A percentile compares a stretch with the other conserved stretches of the same genome.
phyloP scores from a whole-genome alignment of 35 echinoderm and acorn worm genomes.

The Heliocidaris erythrogramma region DNA sequence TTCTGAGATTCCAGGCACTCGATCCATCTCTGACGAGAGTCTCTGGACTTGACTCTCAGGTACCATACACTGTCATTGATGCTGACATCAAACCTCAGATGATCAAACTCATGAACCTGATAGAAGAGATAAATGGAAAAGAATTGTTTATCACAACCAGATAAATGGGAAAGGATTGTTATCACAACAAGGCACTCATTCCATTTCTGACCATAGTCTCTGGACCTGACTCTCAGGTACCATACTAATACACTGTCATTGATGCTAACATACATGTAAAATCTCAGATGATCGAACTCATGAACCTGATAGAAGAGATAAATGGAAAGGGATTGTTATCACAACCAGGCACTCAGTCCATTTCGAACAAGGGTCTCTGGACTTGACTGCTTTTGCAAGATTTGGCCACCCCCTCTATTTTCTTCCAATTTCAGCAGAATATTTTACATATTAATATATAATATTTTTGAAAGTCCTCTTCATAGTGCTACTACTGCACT shows the following conservation, averaged over 20 bases:
- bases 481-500: too few relatives aligned
- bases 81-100: constrained; percentile 89
- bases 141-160: neutral
- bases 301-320: constrained; percentile 47
- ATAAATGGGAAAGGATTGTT: neutral
- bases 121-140: neutral
- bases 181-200: constrained; percentile 53
- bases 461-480: too few relatives aligned
- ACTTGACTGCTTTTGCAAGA: constrained; percentile 11
- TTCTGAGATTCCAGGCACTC: constrained; percentile 92
- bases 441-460: too few relatives aligned
- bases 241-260: constrained; percentile 96
- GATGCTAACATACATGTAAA: constrained; percentile 91
- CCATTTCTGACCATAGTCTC: constrained; percentile 80
- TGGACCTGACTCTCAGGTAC: constrained; percentile 81
- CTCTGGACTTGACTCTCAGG: constrained; percentile 67
- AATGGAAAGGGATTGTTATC: neutral
- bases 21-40: constrained; percentile 85
- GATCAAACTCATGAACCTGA: constrained; percentile 94
- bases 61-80: constrained; percentile 98
- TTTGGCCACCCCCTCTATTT: too few relatives aligned
- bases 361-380: constrained; percentile 66
- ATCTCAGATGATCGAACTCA: constrained; percentile 92
- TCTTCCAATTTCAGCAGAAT: too few relatives aligned
- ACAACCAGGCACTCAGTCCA: constrained; percentile 70